phyloP scores from a whole-genome alignment of 2,797 vertebrate species.

The Sebastes iracundus region DNA sequence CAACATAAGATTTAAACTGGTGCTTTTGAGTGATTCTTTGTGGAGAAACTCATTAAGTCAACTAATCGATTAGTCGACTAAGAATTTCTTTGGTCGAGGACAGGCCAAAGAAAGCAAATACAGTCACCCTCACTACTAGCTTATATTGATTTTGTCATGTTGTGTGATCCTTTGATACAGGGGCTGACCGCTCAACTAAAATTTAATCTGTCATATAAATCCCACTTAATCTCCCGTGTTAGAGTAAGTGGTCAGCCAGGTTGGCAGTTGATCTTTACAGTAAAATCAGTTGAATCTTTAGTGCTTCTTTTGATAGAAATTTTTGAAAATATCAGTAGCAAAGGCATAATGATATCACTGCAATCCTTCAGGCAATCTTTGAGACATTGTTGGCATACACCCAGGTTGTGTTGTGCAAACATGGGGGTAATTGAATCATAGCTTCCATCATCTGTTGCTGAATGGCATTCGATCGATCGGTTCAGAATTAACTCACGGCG shows the following conservation, averaged over 20 bases:
- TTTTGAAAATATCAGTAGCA: too few relatives aligned
- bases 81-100: too few relatives aligned
- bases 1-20: too few relatives aligned
- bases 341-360: not conserved
- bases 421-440: constrained; percentile 55
- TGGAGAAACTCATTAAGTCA: too few relatives aligned
- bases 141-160: constrained; percentile 69
- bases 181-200: constrained; percentile 32
- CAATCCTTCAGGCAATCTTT: constrained; percentile 17
- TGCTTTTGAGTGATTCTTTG: too few relatives aligned
- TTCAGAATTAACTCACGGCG: constrained; percentile 20
- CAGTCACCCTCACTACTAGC: constrained; percentile 5
- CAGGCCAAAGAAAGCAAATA: constrained; percentile 38
- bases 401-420: constrained; percentile 45
- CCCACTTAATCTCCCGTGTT: constrained; percentile 57
- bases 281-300: not conserved
- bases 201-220: constrained; percentile 67
- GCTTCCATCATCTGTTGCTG: constrained; percentile 44
- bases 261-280: not conserved
- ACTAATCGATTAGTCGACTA: accelerated
- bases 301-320: not conserved
- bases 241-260: not conserved
- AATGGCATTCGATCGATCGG: constrained; percentile 34
- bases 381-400: constrained; percentile 19
- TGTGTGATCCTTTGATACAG: constrained; percentile 43